Evolutionary conservation across 2,797 vertebrate species (phyloP).

Genomic region (Gymnothorax javanicus): DNA sequence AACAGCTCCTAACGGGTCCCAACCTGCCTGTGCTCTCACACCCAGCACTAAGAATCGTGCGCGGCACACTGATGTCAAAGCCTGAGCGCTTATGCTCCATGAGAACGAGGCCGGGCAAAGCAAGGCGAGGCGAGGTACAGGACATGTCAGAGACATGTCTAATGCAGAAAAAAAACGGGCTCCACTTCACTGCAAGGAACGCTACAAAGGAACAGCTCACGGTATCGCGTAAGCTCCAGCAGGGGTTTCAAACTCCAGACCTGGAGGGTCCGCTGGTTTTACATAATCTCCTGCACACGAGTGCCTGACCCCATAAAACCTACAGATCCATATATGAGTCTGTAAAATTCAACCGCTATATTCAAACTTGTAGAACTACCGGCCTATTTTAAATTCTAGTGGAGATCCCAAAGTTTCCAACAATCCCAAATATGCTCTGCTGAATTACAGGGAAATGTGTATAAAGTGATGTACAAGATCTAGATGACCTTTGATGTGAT

Average conservation of each 20-base stretch:
- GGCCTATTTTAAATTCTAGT: too few relatives aligned
- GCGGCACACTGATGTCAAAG: conserved; percentile 51
- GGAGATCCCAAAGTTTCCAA: too few relatives aligned
- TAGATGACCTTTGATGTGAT: too few relatives aligned
- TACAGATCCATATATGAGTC: too few relatives aligned
- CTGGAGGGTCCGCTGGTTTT: too few relatives aligned
- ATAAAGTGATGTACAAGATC: too few relatives aligned
- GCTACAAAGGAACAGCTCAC: conserved; percentile 33
- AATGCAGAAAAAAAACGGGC: conserved; percentile 20
- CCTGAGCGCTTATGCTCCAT: conserved; percentile 24
- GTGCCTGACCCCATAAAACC: too few relatives aligned
- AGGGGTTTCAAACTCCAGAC: not conserved
- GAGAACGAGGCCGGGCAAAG: conserved; percentile 16
- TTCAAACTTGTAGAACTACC: too few relatives aligned
- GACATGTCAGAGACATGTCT: conserved; percentile 21
- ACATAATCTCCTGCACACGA: too few relatives aligned
- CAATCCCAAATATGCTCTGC: too few relatives aligned
- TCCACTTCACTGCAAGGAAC: not conserved
- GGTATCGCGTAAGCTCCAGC: not conserved
- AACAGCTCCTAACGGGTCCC: conserved; percentile 63
- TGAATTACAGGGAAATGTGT: too few relatives aligned
- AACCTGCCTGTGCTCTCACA: conserved; percentile 56
- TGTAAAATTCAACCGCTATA: too few relatives aligned
- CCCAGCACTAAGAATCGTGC: conserved; percentile 48
- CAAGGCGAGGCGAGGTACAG: conserved; percentile 18